phyloP scores from a whole-genome alignment of 2,113 vertebrate species.

The Python bivittatus region DNA sequence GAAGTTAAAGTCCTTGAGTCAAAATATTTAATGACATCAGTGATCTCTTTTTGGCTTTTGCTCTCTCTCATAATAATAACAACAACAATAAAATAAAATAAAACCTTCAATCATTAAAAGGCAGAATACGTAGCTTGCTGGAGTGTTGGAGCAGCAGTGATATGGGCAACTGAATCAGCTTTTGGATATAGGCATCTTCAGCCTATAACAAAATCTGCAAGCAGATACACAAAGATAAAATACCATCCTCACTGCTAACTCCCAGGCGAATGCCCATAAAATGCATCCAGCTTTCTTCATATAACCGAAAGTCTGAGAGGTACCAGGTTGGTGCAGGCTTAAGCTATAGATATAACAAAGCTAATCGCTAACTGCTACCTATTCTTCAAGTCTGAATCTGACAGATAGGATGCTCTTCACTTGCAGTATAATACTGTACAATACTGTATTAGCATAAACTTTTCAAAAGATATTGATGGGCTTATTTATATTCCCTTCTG shows the following conservation, averaged over 20 bases:
- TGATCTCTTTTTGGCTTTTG: slow-evolving; percentile 38
- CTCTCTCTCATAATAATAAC: slow-evolving; percentile 23
- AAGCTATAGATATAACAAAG: background rate
- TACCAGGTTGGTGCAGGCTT: too few relatives aligned
- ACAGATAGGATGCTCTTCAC: background rate
- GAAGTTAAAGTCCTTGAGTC: slow-evolving; percentile 62
- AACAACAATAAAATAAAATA: slow-evolving; percentile 7
- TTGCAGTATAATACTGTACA: background rate
- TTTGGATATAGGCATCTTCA: background rate
- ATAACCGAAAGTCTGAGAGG: background rate
- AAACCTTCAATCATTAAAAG: slow-evolving; percentile 34
- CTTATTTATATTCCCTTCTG: background rate
- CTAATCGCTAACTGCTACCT: background rate
- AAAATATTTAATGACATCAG: slow-evolving; percentile 58
- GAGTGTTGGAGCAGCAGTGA: background rate
- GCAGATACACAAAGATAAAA: background rate
- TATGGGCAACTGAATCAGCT: background rate
- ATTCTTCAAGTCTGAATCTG: background rate
- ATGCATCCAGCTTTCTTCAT: background rate
- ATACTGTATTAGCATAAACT: background rate
- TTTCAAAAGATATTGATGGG: background rate
- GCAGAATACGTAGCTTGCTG: background rate
- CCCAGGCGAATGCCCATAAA: background rate
- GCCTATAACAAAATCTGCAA: background rate
- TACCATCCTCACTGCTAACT: background rate